phyloP scores from a whole-genome alignment of 2,113 vertebrate genomes.

The Thalassoma bifasciatum region DNA sequence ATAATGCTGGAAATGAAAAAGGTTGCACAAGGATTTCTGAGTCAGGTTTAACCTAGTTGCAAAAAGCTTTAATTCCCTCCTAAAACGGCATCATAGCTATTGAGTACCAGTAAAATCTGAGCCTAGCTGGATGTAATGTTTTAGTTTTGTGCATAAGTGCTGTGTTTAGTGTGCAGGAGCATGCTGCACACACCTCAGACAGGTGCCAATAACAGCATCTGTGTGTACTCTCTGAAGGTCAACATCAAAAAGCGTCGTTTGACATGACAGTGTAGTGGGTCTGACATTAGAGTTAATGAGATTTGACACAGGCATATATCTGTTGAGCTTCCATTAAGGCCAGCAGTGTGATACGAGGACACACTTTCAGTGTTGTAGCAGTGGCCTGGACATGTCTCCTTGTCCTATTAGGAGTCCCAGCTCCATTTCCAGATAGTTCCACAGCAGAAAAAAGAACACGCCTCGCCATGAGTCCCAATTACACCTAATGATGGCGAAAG shows the following conservation, averaged over 20 bases:
- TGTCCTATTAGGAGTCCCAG: slow-evolving; percentile 65
- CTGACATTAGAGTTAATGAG: slow-evolving; percentile 24
- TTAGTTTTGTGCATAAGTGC: slow-evolving; percentile 3
- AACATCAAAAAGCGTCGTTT: slow-evolving; percentile 52
- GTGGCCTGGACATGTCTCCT: slow-evolving; percentile 56
- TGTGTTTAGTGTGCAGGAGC: slow-evolving; percentile 46
- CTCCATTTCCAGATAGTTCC: slow-evolving; percentile 56
- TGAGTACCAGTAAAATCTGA: slow-evolving; percentile 71
- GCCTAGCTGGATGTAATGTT: slow-evolving; percentile 31
- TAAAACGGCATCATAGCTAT: slow-evolving; percentile 76
- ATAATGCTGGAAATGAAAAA: slow-evolving; percentile 47
- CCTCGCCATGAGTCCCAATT: slow-evolving; percentile 81
- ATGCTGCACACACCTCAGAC: slow-evolving; percentile 46
- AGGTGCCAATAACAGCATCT: slow-evolving; percentile 60
- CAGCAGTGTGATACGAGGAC: slow-evolving; percentile 38
- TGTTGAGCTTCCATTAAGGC: slow-evolving; percentile 51
- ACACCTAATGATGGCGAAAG: slow-evolving; percentile 83
- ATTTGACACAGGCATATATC: slow-evolving; percentile 46
- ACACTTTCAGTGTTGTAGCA: slow-evolving; percentile 38
- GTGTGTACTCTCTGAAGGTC: slow-evolving; percentile 54
- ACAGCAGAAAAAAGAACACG: slow-evolving; percentile 57
- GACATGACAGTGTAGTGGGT: slow-evolving; percentile 41
- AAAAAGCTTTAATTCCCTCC: slow-evolving; percentile 68
- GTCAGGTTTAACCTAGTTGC: slow-evolving; percentile 72
- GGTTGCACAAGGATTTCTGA: slow-evolving; percentile 55